Base-by-base conservation (phyloP, 2,888 invertebrate genomes). In the Trissonchulus latispiculum region DNA sequence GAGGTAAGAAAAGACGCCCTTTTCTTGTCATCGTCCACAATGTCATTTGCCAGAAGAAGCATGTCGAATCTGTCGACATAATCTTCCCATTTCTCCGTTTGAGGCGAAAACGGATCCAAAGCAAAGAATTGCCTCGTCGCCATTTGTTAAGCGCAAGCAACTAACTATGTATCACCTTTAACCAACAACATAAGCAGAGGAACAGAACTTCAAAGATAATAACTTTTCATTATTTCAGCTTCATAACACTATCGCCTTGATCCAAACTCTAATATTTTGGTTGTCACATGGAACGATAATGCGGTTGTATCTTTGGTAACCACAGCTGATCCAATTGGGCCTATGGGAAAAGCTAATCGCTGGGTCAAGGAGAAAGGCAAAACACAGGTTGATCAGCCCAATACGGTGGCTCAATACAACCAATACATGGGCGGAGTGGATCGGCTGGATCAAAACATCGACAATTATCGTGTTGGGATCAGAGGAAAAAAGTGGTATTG, bases 401-500 rank as follows among this genome's bases (percentile, higher is more conserved):
- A 73, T 73, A 72, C 33, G 3, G 68, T 72, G 28, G 72, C 72
- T 15, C 23, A 61, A 33, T n/a, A n/a, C n/a, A n/a, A n/a, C n/a
- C n/a, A 23, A 32, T 72, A 33, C 73, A 72, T 72, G 73, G 72
- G 73, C 33, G 73, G 72, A 23, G 73, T 72, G 1, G 73, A 72
- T 28, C 72, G 73, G 2, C n/a, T 72, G 73, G 73, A 72, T 36
- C 73, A 72, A 73, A 72, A 72, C 23, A 72, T 72, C 1, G 70
- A 35, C 73, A 72, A 72, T 28, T 72, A 72, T 62, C 35, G 73
- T 2, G 73, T 72, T 28, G 35, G 73, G 23, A 73, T 72, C 36
- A 72, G 70, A 72, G 59, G 72, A 23, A 72, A 72, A 23, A 72
- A 72, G 72, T 72, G 73, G 73, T 72, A 70, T 32, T 72, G 62